Evolutionary conservation across 2,113 vertebrate genomes (phyloP), one percentile per base, ranked within the genome.

Genomic region (Triplophysa dalaica): DNA sequence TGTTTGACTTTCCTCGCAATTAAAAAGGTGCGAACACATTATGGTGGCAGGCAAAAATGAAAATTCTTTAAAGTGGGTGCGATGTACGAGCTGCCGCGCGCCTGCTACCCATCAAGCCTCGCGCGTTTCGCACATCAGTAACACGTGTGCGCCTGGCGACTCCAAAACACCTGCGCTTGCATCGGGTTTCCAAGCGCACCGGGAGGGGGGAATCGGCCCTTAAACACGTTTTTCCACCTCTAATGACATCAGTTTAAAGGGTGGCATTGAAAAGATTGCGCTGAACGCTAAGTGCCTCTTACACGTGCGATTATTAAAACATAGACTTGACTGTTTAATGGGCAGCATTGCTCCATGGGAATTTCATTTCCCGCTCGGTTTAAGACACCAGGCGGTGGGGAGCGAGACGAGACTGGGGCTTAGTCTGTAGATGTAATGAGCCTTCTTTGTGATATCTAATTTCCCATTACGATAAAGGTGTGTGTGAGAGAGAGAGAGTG

Each of bases 381-480:
- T 65, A 72, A 82, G 70, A 45, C 61, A 77, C 54, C 12, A 11
- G 54, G n/a, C 14, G 64, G 17, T 11, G 79, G 33, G 43, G 62
- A 14, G 26, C 4, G 50, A 60, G 22, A 41, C 64, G 78, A 26
- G 48, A 22, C 48, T 24, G 22, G 56, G 50, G 54, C 19, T 58
- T 58, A 19, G 72, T 24, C 48, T 64, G 48, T 66, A 60, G 73
- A 48, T 77, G 73, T 80, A 83, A 77, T 77, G 65, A 76, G 89
- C 85, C 86, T 89, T 85, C 87, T 86, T 87, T 86, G 78, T 4
- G 38, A 82, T 85, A 85, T 91, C 88, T 82, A 86, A 87, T 85
- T 79, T 84, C 85, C 79, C 76, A 82, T 84, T 48, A 56, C 76
- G 43, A 82, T 48, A 77, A 83, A 75, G 60, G n/a, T 64, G 61